Evolutionary conservation across 2,888 invertebrate genomes (phyloP).

Genomic region (Ditula angustiorana): DNA sequence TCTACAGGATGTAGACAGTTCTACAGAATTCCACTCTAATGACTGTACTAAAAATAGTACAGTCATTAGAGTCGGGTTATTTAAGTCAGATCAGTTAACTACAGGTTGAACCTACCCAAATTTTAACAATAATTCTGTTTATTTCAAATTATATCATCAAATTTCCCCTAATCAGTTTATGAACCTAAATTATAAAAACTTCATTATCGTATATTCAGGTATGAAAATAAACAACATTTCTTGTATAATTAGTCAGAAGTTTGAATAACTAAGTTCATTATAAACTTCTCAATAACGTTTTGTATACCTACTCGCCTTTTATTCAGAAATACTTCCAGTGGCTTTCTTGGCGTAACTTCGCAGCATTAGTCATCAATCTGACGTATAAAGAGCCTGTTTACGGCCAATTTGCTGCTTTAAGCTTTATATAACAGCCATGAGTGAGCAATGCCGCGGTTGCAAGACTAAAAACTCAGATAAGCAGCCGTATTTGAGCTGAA

Average conservation of each 20-base stretch:
- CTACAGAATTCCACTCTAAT: no score
- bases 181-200: neutral
- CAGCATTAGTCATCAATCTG: conserved; percentile 38
- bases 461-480: conserved; percentile 9
- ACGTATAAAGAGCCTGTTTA: conserved; percentile 37
- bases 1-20: no score
- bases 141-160: no score
- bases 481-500: conserved; percentile 6
- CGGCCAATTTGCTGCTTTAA: conserved; percentile 36
- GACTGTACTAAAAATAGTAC: no score
- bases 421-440: conserved; percentile 31
- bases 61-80: no score
- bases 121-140: no score
- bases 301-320: conserved; percentile 23
- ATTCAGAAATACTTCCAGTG: conserved; percentile 24
- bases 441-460: conserved; percentile 14
- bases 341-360: conserved; percentile 38
- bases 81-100: no score
- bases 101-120: no score
- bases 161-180: no score
- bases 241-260: neutral
- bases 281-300: conserved; percentile 21
- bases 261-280: conserved; percentile 6
- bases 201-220: neutral
- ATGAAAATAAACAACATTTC: neutral